Evolutionary conservation across 1,140 invertebrate genomes (phyloP), one percentile per base, ranked within the genome.

Genomic region (Mactra quadrangularis): DNA sequence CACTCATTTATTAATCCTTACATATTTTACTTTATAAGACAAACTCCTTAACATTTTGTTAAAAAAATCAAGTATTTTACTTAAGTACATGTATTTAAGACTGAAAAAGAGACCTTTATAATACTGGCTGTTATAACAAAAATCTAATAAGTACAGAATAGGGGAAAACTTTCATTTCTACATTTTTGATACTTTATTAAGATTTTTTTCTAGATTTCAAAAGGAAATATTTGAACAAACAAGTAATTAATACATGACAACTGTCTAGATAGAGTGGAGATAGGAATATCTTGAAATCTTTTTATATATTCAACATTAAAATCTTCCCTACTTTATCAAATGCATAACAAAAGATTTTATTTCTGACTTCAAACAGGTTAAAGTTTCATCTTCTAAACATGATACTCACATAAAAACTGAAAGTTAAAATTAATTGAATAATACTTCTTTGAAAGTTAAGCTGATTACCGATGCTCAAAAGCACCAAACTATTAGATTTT

Each of bases 361-460:
- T 62, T 64, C 71, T 25, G 45, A 77, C 74, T 31, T 77, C 74
- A 77, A 77, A 60, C 57, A 27, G 74, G n/a, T 62, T 64, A 64
- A 35, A 47, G 47, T 77, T 77, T 50, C 74, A 64, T 64, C 57
- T 60, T 47, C 55, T 45, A 62, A 77, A 77, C 15, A 50, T 59
- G 71, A 75, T 60, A 50, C 53, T 19, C 57, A 70, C 66, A 75
- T 75, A 75, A 75, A 75, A 60, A 59, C 57, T 33, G 71, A 75
- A 75, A 75, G 53, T 75, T 75, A 47, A 60, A 75, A 53, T 71
- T 25, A 71, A 71, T 71, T 71, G 68, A 71, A 71, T 71, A 71
- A 71, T 27, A 71, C 38, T 52, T 45, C 60, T 71, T 71, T 71
- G 68, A 71, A 53, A 55, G 31, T n/a, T 35, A 71, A 71, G 68